These are phyloP conservation scores for Oophaga pumilio DNA, from an alignment of 2,113 vertebrate species.

Conservation along the genomic window DNA sequence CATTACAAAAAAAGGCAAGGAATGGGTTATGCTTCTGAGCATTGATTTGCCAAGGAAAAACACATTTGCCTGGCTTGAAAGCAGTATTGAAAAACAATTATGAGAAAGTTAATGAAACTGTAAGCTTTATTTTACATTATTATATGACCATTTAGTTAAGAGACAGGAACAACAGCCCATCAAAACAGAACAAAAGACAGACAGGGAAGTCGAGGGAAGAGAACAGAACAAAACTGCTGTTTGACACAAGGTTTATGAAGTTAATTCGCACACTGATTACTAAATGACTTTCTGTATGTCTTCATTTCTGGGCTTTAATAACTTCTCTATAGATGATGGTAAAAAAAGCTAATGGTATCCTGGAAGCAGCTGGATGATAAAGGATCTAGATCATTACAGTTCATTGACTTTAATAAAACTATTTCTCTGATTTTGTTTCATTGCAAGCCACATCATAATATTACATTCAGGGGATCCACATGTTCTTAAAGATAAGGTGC, in stretches of 20 bases:
- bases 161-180: neutral
- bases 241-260: slow-evolving; percentile 4
- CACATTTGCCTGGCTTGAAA: neutral
- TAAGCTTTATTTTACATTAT: slow-evolving; percentile 30
- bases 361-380: neutral
- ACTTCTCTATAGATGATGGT: slow-evolving; percentile 22
- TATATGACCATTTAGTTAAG: slow-evolving; percentile 33
- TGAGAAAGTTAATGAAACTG: slow-evolving; percentile 41
- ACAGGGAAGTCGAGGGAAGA: neutral
- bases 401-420: neutral
- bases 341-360: neutral
- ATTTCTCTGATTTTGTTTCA: neutral
- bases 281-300: neutral
- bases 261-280: slow-evolving; percentile 7
- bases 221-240: slow-evolving; percentile 1
- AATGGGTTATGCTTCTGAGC: neutral
- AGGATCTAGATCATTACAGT: neutral
- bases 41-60: slow-evolving; percentile 22
- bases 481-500: neutral
- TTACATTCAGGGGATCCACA: neutral
- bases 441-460: neutral
- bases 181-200: slow-evolving; percentile 22
- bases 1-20: neutral
- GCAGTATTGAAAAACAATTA: slow-evolving; percentile 42
- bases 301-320: slow-evolving; percentile 14